Conservation (phyloP, 2,113 vertebrate genomes). For the Gobio gobio region DNA sequence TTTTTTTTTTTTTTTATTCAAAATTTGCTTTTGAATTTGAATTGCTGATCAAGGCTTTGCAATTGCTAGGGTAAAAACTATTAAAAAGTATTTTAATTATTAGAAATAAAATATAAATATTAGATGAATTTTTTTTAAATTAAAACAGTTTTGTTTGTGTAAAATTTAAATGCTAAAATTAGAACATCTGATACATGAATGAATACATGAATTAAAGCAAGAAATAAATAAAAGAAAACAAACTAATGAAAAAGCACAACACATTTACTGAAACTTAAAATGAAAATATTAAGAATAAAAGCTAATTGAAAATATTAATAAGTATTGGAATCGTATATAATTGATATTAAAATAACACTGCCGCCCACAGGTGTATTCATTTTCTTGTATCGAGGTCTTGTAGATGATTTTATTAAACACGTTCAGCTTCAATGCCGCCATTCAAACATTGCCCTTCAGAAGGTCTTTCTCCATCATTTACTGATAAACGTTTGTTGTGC, state of each 20-base stretch:
- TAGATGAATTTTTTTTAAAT: too few relatives aligned
- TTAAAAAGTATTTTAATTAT: background rate
- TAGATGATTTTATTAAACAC: background rate
- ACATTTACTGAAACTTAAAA: background rate
- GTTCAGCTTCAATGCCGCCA: background rate
- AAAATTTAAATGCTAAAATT: too few relatives aligned
- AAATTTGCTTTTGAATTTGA: background rate
- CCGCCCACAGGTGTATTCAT: background rate
- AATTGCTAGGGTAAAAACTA: background rate
- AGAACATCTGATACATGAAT: too few relatives aligned
- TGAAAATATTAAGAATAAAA: background rate
- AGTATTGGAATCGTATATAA: background rate
- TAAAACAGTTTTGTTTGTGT: too few relatives aligned
- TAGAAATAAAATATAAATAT: background rate
- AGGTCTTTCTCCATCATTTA: background rate
- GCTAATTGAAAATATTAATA: background rate
- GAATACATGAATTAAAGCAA: too few relatives aligned
- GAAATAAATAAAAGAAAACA: too few relatives aligned
- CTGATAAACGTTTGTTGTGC: background rate
- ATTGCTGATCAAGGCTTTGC: background rate
- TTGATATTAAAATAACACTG: background rate
- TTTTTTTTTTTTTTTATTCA: too few relatives aligned
- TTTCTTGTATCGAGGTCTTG: background rate
- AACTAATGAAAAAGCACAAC: background rate
- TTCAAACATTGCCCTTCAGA: background rate